Evolutionary conservation across 1,140 invertebrate genomes (phyloP).

Genomic region (Dendrolimus punctatus): DNA sequence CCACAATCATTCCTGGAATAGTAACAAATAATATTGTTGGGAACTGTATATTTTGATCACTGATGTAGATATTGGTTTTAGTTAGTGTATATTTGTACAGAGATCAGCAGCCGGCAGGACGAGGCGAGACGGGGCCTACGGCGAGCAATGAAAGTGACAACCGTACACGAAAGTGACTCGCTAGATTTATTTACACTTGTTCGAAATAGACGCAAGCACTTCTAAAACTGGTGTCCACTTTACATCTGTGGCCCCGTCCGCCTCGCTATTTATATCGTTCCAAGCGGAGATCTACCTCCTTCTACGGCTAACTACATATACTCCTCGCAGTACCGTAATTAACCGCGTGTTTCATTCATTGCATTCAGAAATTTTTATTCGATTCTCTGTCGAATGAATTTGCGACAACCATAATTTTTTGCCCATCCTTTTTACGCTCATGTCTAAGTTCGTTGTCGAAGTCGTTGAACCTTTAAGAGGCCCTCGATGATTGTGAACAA

Average conservation of each 20-base stretch:
- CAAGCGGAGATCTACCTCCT: constrained; percentile 46
- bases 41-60: too few species aligned
- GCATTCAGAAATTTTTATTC: constrained; percentile 35
- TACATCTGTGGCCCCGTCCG: constrained; percentile 43
- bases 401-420: constrained; percentile 21
- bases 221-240: constrained; percentile 64
- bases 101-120: constrained; percentile 18
- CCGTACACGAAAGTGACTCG: constrained; percentile 52
- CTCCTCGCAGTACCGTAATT: constrained; percentile 39
- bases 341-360: constrained; percentile 37
- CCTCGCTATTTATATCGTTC: constrained; percentile 56
- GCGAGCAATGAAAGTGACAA: constrained; percentile 63
- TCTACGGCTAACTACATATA: constrained; percentile 56
- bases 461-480: constrained; percentile 38
- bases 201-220: constrained; percentile 57
- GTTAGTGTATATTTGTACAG: neutral
- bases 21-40: too few species aligned
- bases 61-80: too few species aligned
- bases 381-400: constrained; percentile 36
- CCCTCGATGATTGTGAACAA: constrained; percentile 41
- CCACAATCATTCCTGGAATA: too few species aligned
- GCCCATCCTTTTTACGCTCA: constrained; percentile 9
- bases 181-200: constrained; percentile 68
- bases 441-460: constrained; percentile 8
- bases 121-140: constrained; percentile 24